Evolutionary conservation across 1,140 invertebrate genomes (phyloP).

Genomic region (Archivesica marissinica): DNA sequence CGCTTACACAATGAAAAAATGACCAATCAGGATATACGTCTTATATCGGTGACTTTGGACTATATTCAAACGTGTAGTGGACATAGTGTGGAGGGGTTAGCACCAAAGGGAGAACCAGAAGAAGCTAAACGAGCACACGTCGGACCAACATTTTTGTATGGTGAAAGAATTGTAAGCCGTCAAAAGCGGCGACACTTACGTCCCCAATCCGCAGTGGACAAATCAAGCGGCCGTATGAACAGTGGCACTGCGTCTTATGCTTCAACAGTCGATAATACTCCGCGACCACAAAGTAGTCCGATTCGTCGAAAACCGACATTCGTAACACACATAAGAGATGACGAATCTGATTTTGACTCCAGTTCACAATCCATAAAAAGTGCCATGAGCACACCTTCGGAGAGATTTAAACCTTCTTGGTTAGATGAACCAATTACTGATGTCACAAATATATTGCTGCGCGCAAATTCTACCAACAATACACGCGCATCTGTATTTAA

Average conservation of each 20-base stretch:
- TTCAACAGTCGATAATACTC: constrained; percentile 48
- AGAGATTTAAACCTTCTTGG: constrained; percentile 67
- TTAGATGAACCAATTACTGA: constrained; percentile 67
- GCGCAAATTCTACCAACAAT: constrained; percentile 54
- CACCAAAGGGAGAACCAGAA: constrained; percentile 60
- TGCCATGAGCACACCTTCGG: constrained; percentile 29
- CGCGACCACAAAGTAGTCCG: constrained; percentile 76
- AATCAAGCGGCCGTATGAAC: constrained; percentile 52
- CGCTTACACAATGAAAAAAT: constrained; percentile 72
- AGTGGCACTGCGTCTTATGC: constrained; percentile 55
- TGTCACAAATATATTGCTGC: constrained; percentile 71
- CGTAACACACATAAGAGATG: constrained; percentile 52
- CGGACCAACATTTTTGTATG: constrained; percentile 76
- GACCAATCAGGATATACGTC: constrained; percentile 78
- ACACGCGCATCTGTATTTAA: constrained; percentile 25
- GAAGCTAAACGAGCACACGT: constrained; percentile 60
- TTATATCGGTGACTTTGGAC: constrained; percentile 77
- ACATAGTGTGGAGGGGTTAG: constrained; percentile 74
- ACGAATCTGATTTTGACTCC: constrained; percentile 42
- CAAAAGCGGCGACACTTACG: constrained; percentile 69
- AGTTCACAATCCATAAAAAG: constrained; percentile 57
- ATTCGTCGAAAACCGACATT: constrained; percentile 56
- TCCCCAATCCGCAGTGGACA: constrained; percentile 70
- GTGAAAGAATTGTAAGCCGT: constrained; percentile 75
- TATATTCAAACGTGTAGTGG: constrained; percentile 78